Evolutionary conservation across 2,888 invertebrate genomes (phyloP).

Genomic region (Cataglyphis altisquamis): DNA sequence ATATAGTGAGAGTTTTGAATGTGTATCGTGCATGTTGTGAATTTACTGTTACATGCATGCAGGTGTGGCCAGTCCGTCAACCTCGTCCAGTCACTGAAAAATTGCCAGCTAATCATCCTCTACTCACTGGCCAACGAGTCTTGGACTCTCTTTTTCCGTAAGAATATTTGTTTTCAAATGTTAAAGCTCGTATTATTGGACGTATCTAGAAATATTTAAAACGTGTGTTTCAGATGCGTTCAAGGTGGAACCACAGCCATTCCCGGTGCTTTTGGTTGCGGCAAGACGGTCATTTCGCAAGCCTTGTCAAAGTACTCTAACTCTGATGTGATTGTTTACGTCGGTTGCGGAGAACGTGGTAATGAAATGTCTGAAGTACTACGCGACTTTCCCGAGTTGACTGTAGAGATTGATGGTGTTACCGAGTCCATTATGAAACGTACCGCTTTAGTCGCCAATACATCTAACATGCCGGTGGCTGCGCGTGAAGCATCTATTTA

Average conservation of each 20-base stretch:
- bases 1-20: constrained; percentile 2
- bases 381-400: constrained; percentile 99
- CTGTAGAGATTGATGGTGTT: constrained; percentile 98
- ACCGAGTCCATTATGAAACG: constrained; percentile 99
- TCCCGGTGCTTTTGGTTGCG: constrained; percentile 99
- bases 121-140: constrained; percentile 99
- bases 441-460: constrained; percentile 99
- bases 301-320: constrained; percentile 99
- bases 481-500: constrained; percentile 99
- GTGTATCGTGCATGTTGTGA: constrained; percentile 4
- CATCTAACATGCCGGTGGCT: constrained; percentile 99
- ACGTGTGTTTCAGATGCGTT: constrained; percentile 91
- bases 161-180: constrained; percentile 80
- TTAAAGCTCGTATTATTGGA: constrained; percentile 68
- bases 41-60: constrained; percentile 31
- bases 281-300: constrained; percentile 99
- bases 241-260: constrained; percentile 99
- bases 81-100: constrained; percentile 99
- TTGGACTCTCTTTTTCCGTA: constrained; percentile 99
- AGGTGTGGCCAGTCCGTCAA: constrained; percentile 99
- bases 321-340: constrained; percentile 99
- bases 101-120: constrained; percentile 98
- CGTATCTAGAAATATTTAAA: not conserved
- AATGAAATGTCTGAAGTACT: constrained; percentile 99
- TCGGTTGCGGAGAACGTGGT: constrained; percentile 99